phyloP scores from a whole-genome alignment of 2,113 vertebrate genomes.

The Semnornis frantzii region DNA sequence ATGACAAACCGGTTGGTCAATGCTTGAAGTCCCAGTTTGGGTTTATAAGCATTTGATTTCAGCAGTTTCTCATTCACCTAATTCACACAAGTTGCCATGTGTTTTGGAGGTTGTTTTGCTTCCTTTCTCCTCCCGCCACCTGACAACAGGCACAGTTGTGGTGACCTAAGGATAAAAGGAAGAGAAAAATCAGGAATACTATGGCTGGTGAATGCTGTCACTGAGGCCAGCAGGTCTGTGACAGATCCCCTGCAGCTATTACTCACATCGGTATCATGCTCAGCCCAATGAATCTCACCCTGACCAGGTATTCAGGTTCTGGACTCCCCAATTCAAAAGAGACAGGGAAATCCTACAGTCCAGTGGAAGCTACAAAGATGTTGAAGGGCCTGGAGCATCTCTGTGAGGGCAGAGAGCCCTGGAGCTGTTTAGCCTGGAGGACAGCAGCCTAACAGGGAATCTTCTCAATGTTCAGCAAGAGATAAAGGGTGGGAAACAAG shows the following conservation, averaged over 20 bases:
- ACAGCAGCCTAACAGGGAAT: too few species aligned
- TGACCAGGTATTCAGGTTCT: not conserved
- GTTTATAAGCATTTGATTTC: not conserved
- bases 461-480: too few species aligned
- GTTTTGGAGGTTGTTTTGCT: not conserved
- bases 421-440: too few species aligned
- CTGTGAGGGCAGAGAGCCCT: too few species aligned
- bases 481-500: too few species aligned
- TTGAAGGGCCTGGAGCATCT: too few species aligned
- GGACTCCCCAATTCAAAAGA: too few species aligned
- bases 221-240: not conserved
- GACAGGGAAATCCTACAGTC: too few species aligned
- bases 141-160: fast-evolving
- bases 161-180: not conserved
- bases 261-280: fast-evolving
- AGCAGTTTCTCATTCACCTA: not conserved
- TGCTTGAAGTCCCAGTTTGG: not conserved
- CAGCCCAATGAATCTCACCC: not conserved
- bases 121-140: not conserved
- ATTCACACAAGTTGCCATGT: not conserved
- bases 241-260: not conserved
- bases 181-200: not conserved
- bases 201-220: not conserved
- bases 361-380: too few species aligned
- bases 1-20: not conserved